Evolutionary conservation across 2,888 invertebrate genomes (phyloP).

Genomic region (Pogonocherus hispidulus): DNA sequence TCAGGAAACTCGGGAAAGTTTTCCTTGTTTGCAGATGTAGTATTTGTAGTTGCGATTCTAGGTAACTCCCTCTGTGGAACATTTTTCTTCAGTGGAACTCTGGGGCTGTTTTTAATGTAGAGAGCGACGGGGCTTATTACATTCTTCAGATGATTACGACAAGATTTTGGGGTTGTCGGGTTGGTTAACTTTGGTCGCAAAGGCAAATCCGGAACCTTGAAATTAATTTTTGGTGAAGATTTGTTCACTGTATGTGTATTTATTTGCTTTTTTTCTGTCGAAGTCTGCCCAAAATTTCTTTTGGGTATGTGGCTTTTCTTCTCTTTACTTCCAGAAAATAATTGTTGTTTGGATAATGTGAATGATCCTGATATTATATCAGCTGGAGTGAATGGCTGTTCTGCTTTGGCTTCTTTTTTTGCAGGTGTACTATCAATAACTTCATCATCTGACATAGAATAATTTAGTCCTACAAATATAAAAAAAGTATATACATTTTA

Average conservation of each 20-base stretch:
- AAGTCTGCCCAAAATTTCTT: not conserved
- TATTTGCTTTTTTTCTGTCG: not conserved
- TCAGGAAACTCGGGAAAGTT: constrained; percentile 8
- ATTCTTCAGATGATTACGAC: constrained; percentile 27
- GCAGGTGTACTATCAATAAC: constrained; percentile 3
- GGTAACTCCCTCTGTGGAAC: constrained; percentile 12
- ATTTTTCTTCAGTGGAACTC: constrained; percentile 31
- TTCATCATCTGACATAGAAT: constrained; percentile 19
- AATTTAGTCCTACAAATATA: constrained; percentile 4
- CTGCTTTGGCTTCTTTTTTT: not conserved
- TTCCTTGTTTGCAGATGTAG: constrained; percentile 3
- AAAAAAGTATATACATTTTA: not conserved
- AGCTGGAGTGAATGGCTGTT: not conserved
- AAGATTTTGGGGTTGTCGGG: not conserved
- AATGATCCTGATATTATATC: constrained; percentile 7
- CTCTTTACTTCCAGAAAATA: not conserved
- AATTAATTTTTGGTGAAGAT: constrained; percentile 1
- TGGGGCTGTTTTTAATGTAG: constrained; percentile 43
- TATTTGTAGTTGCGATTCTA: not conserved
- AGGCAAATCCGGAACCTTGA: constrained; percentile 10
- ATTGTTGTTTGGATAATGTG: not conserved
- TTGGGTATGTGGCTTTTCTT: not conserved
- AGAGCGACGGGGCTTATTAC: constrained; percentile 41
- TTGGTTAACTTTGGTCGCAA: not conserved
- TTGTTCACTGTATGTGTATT: not conserved